Evolutionary conservation across 1,140 invertebrate species (phyloP), one percentile per base, ranked within the genome.

Genomic region (Drosophila elegans): DNA sequence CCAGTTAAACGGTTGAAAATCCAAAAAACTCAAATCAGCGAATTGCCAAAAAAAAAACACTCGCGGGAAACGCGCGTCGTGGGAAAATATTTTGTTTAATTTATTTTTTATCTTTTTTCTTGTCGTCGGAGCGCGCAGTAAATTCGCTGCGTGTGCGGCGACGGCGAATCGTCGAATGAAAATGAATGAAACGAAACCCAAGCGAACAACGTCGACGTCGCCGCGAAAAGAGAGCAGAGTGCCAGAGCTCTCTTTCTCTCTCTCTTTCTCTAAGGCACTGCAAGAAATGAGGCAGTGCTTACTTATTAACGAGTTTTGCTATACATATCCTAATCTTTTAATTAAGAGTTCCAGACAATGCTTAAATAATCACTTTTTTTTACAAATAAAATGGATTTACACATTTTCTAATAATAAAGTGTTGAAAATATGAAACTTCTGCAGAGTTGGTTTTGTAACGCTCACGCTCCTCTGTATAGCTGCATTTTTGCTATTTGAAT

Each of bases 161-260:
- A 69, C 68, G 51, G 68, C 51, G 68, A 69, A 69, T 56, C 34
- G 44, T 55, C 44, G 64, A 72, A 55, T 72, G 68, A 68, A 69
- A 34, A 34, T 66, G 64, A 72, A 71, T 71, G 51, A 34, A 16
- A 64, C 62, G 41, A 55, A 67, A 48, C 6, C n/a, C 12, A 3
- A n/a, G 29, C 39, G 32, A 39, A 41, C 25, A 39, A 69, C 34
- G 48, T 42, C 21, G 60, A 21, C 39, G 39, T 5, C 51, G 42
- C 16, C 25, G 63, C 51, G 51, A 49, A 59, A 57, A 62, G 27
- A 38, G 53, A 62, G 57, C 25, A 63, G 57, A 38, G 13, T 25
- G 29, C 12, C 42, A 11, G 7, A 36, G 32, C 36, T 11, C 10
- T 38, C 36, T 4, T 6, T 38, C 36, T 38, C 36, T 38, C 36